Evolutionary conservation across 2,797 vertebrate species (phyloP), one percentile per base, ranked within the genome.

Genomic region (Adelosebastes latens): DNA sequence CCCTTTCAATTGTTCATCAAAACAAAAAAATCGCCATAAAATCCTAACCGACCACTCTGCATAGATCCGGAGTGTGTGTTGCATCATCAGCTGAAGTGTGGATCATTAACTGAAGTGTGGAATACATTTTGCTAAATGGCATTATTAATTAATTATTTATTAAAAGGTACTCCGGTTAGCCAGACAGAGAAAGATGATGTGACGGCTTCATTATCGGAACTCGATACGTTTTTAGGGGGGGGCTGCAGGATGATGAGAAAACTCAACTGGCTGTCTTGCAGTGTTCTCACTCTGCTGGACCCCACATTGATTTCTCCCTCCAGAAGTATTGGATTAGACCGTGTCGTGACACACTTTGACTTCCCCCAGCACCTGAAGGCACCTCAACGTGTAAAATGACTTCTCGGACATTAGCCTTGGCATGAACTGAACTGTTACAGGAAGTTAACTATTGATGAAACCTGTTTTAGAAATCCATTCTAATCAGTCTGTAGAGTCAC

Each of bases 141-240:
- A 55, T 59, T 60, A 8, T 79, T 58, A 2, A 61, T 78, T 77
- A 46, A 74, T 74, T 83, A 52, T 52, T 52, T 60, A 36, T 86
- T 79, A 60, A 83, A 84, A 77, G 59, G 13, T 65, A 63, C 61
- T 88, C 27, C 46, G 66, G 60, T 53, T 61, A 69, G 53, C 25
- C 67, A 66, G 69, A 61, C 73, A 24, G 61, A 46, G 64, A 68
- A 36, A 75, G 63, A 77, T 58, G 71, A 82, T 63, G 69, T 87
- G 89, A 90, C 78, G 24, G 80, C 70, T 84, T 83, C 71, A 90
- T 92, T 87, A 91, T 88, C 36, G 70, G 53, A 65, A 76, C 84
- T 92, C 80, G 10, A 87, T 91, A 56, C 71, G 66, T 68, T 84
- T 34, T 46, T 3, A 1, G 42, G 16, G 2, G 65, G 56, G 31